Conservation (phyloP, 2,113 vertebrate species). For the Hemichromis elongatus region DNA sequence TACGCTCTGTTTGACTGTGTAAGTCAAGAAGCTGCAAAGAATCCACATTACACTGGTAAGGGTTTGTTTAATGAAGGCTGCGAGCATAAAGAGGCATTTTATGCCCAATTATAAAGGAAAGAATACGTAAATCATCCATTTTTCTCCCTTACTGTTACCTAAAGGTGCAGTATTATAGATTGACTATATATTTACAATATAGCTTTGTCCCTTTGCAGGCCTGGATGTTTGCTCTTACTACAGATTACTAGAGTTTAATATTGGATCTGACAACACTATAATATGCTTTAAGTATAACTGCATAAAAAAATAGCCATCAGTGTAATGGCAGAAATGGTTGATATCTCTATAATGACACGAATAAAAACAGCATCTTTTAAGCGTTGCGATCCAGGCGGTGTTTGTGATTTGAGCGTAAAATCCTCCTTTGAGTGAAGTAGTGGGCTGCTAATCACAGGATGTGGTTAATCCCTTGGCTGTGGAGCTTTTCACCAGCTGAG, state of each 20-base stretch:
- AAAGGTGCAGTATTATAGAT: neutral
- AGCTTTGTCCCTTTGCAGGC: neutral
- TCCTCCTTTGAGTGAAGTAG: conserved; percentile 7
- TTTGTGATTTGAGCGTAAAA: conserved; percentile 18
- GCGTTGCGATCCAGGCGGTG: neutral
- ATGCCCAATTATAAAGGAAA: neutral
- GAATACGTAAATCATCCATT: neutral
- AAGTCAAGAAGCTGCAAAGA: neutral
- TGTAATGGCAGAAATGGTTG: neutral
- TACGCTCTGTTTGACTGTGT: neutral
- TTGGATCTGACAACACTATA: neutral
- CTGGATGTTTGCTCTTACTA: neutral
- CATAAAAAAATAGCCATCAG: neutral
- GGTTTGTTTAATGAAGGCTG: neutral
- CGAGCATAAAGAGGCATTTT: neutral
- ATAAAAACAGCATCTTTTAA: neutral
- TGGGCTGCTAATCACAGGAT: conserved; percentile 60
- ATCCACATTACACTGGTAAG: neutral
- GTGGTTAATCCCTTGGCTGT: conserved; percentile 59
- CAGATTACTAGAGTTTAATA: neutral
- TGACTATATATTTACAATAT: neutral
- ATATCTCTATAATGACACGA: neutral
- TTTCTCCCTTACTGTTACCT: neutral
- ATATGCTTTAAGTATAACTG: neutral
- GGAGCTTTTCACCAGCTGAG: conserved; percentile 55